Conservation (phyloP, 1,140 invertebrate species). For the Sminthurinus signatus region DNA sequence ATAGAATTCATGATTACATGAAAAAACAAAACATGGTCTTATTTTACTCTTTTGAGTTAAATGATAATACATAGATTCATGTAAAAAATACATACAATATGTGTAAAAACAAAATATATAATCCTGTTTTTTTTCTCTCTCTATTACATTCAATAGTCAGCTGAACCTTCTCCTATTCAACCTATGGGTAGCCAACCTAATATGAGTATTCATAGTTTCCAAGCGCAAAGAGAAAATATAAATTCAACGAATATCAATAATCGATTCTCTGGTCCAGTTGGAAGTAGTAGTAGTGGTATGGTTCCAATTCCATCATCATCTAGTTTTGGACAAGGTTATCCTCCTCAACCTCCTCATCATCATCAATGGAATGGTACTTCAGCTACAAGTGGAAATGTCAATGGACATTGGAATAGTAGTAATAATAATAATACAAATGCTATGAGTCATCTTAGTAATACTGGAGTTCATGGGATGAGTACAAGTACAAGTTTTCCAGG, state of each 20-base stretch:
- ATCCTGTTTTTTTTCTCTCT: too few species aligned
- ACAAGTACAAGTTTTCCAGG: slow-evolving; percentile 38
- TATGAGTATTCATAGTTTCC: slow-evolving; percentile 12
- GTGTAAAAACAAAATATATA: too few species aligned
- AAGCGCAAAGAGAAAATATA: slow-evolving; percentile 1
- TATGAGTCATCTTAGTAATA: neutral
- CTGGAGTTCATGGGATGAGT: slow-evolving; percentile 22
- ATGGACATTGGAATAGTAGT: slow-evolving; percentile 17
- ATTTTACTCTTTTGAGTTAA: too few species aligned
- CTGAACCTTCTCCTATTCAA: neutral
- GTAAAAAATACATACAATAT: too few species aligned
- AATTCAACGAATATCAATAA: neutral
- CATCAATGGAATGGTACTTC: slow-evolving; percentile 34
- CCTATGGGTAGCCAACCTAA: neutral
- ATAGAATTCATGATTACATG: too few species aligned
- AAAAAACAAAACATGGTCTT: too few species aligned
- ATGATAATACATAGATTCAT: too few species aligned
- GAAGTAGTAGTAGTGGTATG: neutral
- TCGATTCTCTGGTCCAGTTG: slow-evolving; percentile 13
- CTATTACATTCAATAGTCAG: too few species aligned
- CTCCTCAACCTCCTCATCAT: slow-evolving; percentile 6
- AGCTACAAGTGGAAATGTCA: slow-evolving; percentile 1
- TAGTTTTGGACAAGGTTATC: too few species aligned
- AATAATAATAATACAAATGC: neutral
- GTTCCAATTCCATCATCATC: too few species aligned